Conservation (phyloP, 2,888 invertebrate genomes). For the Drosophila fulvimacula region DNA sequence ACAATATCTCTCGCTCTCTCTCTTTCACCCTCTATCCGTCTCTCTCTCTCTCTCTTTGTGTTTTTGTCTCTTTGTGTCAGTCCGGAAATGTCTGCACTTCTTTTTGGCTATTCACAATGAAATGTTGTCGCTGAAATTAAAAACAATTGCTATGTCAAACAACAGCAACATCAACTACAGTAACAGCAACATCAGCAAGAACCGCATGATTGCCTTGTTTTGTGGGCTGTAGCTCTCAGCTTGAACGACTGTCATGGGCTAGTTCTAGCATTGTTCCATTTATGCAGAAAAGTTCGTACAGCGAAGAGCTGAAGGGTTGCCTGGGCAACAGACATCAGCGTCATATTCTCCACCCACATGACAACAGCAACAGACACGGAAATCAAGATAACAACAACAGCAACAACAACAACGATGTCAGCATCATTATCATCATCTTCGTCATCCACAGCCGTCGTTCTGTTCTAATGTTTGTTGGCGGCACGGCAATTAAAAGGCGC, state of each 20-base stretch:
- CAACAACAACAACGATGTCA: constrained; percentile 21
- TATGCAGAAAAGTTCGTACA: constrained; percentile 48
- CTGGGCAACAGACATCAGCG: constrained; percentile 51
- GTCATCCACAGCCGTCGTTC: constrained; percentile 41
- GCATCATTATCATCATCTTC: constrained; percentile 30
- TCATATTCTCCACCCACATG: constrained; percentile 77
- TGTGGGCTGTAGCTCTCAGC: constrained; percentile 39
- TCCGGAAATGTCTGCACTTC: constrained; percentile 65
- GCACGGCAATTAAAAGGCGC: constrained; percentile 78
- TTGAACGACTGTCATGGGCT: constrained; percentile 32
- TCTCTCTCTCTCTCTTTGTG: neutral
- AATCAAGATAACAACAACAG: constrained; percentile 35
- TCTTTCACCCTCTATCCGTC: neutral
- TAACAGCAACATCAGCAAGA: constrained; percentile 18
- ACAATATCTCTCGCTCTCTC: constrained; percentile 1
- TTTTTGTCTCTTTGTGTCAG: constrained; percentile 20
- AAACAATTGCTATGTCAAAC: constrained; percentile 67
- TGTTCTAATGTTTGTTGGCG: constrained; percentile 74
- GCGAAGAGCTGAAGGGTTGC: neutral
- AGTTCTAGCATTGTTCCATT: constrained; percentile 62
- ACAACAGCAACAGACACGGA: constrained; percentile 45
- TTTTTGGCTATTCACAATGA: constrained; percentile 59
- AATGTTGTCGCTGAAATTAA: constrained; percentile 58
- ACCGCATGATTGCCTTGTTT: constrained; percentile 39
- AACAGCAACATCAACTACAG: constrained; percentile 33